phyloP scores from a whole-genome alignment of 2,888 invertebrate genomes.

The Xanthorhoe designata region DNA sequence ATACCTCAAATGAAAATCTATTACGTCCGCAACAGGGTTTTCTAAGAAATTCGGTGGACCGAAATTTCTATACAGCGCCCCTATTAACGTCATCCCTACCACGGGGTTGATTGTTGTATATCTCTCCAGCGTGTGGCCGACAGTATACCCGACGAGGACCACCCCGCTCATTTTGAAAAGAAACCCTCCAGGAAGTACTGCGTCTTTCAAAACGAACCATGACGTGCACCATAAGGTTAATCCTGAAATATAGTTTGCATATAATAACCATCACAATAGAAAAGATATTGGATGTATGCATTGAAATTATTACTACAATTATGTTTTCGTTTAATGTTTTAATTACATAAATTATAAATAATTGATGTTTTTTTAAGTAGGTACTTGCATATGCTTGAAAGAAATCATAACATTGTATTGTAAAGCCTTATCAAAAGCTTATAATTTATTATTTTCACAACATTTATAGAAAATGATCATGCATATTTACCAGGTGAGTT shows the following conservation, averaged over 20 bases:
- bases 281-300: background rate
- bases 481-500: conserved; percentile 19
- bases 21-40: conserved; percentile 62
- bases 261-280: background rate
- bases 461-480: conserved; percentile 21
- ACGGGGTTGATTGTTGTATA: conserved; percentile 73
- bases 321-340: no score
- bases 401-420: conserved; percentile 13
- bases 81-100: conserved; percentile 77
- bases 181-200: conserved; percentile 65
- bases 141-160: conserved; percentile 67
- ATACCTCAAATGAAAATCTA: conserved; percentile 80
- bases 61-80: conserved; percentile 71
- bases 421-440: conserved; percentile 3
- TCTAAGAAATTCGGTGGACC: conserved; percentile 67
- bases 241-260: conserved; percentile 57
- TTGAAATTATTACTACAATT: no score
- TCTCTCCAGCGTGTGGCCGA: conserved; percentile 74
- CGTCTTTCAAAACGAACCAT: conserved; percentile 70
- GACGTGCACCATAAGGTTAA: conserved; percentile 70
- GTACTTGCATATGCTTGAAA: background rate
- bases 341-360: no score
- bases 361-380: background rate
- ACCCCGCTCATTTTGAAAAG: conserved; percentile 70
- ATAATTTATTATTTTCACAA: conserved; percentile 23